These are phyloP conservation scores for Crotalus helleri DNA, from an alignment of 2,113 vertebrate genomes.

Conservation along the genomic window DNA sequence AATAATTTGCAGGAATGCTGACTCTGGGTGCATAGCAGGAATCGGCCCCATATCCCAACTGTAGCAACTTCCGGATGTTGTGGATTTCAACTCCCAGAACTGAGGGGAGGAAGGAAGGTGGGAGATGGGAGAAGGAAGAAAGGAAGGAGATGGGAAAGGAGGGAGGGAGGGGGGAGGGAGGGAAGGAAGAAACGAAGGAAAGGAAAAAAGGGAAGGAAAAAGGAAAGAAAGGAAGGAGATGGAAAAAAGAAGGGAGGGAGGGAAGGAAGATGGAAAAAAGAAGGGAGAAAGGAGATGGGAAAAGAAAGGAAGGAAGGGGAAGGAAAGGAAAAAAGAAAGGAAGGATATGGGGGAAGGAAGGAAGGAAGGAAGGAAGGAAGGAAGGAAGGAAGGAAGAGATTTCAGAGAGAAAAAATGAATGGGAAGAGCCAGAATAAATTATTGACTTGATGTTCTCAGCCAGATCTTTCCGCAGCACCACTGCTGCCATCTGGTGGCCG, in stretches of 20 bases:
- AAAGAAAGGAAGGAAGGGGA: not conserved
- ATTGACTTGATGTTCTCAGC: not conserved
- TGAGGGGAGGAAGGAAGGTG: too few relatives aligned
- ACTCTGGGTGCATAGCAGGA: too few relatives aligned
- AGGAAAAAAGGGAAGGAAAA: too few relatives aligned
- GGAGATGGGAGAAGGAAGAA: not conserved
- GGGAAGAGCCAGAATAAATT: not conserved
- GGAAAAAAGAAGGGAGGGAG: too few relatives aligned
- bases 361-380: accelerated
- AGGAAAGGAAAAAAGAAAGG: too few relatives aligned
- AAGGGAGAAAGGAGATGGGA: not conserved
- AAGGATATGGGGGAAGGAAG: slow-evolving; percentile 30
- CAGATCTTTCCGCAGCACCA: not conserved
- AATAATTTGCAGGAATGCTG: too few relatives aligned
- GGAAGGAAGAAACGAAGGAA: too few relatives aligned
- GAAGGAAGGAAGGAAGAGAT: not conserved
- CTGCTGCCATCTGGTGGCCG: not conserved
- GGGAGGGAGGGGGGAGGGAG: too few relatives aligned
- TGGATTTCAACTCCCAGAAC: too few relatives aligned
- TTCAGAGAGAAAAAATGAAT: not conserved
- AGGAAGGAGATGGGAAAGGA: not conserved
- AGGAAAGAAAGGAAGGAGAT: not conserved
- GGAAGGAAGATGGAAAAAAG: too few relatives aligned
- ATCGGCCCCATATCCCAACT: too few relatives aligned
- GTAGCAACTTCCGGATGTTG: too few relatives aligned